Percentiles rank a stretch among this genome's conserved stretches.
phyloP scores from a whole-genome alignment of 1,140 invertebrate species.

The Pygmarrhopalites habei region DNA sequence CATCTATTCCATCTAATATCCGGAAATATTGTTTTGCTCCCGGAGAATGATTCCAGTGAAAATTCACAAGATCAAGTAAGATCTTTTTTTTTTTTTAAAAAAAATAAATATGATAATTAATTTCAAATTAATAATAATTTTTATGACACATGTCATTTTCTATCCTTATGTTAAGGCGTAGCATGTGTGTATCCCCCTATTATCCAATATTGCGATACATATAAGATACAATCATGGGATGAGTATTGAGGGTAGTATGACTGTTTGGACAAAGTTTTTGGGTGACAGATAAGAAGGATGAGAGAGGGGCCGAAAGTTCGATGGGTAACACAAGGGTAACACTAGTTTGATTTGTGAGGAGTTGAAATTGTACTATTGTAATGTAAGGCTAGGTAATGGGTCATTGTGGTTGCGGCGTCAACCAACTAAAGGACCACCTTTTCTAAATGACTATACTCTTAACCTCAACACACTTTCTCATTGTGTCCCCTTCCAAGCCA shows the following conservation, averaged over 20 bases:
- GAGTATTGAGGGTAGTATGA: neutral
- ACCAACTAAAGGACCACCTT: constrained; percentile 24
- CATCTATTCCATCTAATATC: neutral
- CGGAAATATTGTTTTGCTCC: constrained; percentile 7
- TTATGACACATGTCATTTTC: neutral
- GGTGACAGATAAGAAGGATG: constrained; percentile 34
- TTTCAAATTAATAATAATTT: neutral
- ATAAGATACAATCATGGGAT: neutral
- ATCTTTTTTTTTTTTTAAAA: neutral
- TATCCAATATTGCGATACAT: neutral
- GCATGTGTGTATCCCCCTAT: neutral
- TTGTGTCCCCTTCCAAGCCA: constrained; percentile 1
- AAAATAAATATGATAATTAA: neutral
- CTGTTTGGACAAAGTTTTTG: neutral
- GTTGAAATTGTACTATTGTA: constrained; percentile 39
- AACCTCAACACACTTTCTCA: constrained; percentile 13
- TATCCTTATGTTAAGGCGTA: neutral
- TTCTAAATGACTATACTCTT: constrained; percentile 24
- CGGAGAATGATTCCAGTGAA: neutral
- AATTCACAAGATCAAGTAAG: neutral
- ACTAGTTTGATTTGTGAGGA: constrained; percentile 39
- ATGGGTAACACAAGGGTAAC: too few species aligned
- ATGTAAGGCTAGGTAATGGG: constrained; percentile 4
- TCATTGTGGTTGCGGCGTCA: constrained; percentile 28
- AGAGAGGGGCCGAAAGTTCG: constrained; percentile 24